Percentiles rank a stretch among this genome's conserved stretches.
Conservation (phyloP, 2,113 vertebrate genomes). For the Hucho hucho region DNA sequence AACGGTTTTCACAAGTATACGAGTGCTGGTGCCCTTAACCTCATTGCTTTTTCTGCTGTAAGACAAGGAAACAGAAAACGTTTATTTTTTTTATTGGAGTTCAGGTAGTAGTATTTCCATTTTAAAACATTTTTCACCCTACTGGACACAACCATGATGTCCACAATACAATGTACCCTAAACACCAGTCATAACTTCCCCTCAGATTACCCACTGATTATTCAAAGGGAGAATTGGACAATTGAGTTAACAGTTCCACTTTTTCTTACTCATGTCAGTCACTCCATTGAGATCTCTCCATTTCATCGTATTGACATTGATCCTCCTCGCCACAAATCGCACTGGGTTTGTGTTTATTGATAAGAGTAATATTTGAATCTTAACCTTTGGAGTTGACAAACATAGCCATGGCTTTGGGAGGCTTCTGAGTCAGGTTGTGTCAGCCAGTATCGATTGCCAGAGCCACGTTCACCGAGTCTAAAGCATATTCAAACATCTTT, state of each 20-base stretch:
- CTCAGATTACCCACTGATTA: constrained; percentile 4
- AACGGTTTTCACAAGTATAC: too few relatives aligned
- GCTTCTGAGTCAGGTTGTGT: constrained; percentile 10
- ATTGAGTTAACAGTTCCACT: constrained; percentile 18
- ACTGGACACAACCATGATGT: background rate
- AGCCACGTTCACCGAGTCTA: constrained; percentile 1
- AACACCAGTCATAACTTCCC: constrained; percentile 15
- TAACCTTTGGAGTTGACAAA: constrained; percentile 33
- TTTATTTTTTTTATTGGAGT: too few relatives aligned
- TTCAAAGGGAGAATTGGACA: background rate
- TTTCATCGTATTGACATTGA: constrained; percentile 12
- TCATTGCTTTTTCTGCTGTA: background rate
- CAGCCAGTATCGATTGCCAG: constrained; percentile 15
- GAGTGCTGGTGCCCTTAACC: background rate
- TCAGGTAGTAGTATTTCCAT: too few relatives aligned
- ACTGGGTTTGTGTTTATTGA: constrained; percentile 25
- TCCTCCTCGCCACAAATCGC: constrained; percentile 5
- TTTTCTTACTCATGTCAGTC: constrained; percentile 9
- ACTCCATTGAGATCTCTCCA: background rate
- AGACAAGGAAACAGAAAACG: too few relatives aligned
- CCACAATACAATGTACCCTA: constrained; percentile 1
- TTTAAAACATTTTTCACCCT: too few relatives aligned
- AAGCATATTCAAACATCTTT: background rate
- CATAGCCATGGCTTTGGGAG: constrained; percentile 15
- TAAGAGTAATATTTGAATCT: constrained; percentile 16